Percentiles rank a stretch among this genome's conserved stretches.
phyloP scores from a whole-genome alignment of 2,888 invertebrate genomes.

The Polydrusus tereticollis region DNA sequence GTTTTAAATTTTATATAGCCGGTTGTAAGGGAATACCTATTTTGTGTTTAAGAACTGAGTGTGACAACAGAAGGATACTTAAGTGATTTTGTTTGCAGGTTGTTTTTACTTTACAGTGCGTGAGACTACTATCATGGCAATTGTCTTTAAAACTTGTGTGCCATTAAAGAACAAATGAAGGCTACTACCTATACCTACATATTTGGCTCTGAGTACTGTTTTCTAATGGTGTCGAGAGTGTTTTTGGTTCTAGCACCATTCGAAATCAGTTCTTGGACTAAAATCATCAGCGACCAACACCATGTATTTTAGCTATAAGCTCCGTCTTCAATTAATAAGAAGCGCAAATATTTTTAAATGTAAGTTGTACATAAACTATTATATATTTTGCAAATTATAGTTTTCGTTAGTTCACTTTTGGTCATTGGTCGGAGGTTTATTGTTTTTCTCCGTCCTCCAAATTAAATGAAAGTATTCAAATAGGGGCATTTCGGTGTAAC shows the following conservation, averaged over 20 bases:
- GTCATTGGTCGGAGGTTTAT: too few species aligned
- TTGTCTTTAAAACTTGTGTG: background rate
- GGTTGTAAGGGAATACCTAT: conserved; percentile 66
- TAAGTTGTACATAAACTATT: too few species aligned
- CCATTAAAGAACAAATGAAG: background rate
- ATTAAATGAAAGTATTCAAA: background rate
- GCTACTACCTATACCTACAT: background rate
- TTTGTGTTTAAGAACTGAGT: conserved; percentile 66
- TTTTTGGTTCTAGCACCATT: conserved; percentile 77
- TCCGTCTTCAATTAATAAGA: too few species aligned
- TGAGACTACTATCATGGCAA: conserved; percentile 30
- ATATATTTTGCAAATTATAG: too few species aligned
- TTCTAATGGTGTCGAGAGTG: conserved; percentile 77
- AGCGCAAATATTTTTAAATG: too few species aligned
- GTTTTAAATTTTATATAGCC: conserved; percentile 63
- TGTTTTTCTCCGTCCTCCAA: background rate
- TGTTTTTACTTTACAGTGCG: conserved; percentile 33
- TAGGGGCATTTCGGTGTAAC: background rate
- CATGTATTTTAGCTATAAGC: conserved; percentile 11
- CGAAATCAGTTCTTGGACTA: conserved; percentile 71
- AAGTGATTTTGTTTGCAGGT: conserved; percentile 58
- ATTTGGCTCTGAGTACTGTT: conserved; percentile 71
- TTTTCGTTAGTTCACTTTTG: too few species aligned
- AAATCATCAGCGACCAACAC: conserved; percentile 12
- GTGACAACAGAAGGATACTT: conserved; percentile 66